phyloP scores from a whole-genome alignment of 2,113 vertebrate species.

The Perca fluviatilis region DNA sequence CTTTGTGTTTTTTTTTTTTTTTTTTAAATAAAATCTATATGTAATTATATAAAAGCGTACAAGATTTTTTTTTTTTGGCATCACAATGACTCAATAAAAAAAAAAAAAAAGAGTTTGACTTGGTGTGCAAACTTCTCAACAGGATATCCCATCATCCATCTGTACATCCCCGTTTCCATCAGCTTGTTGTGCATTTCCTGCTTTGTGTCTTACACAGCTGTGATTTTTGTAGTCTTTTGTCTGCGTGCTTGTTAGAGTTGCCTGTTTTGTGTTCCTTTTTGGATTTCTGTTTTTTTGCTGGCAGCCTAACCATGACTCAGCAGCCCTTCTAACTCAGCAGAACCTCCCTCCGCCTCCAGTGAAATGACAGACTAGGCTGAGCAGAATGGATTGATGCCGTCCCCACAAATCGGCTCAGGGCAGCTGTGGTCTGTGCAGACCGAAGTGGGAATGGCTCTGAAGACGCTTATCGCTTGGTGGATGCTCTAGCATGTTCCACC shows the following conservation, averaged over 20 bases:
- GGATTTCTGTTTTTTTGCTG: background rate
- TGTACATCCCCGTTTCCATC: conserved; percentile 19
- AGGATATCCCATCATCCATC: conserved; percentile 32
- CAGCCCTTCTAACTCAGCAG: conserved; percentile 24
- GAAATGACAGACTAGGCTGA: conserved; percentile 42
- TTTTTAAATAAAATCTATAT: no score
- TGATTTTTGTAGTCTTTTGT: conserved; percentile 8
- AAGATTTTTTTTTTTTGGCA: background rate
- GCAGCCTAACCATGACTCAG: conserved; percentile 54
- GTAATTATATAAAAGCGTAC: no score
- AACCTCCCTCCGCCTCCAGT: conserved; percentile 43
- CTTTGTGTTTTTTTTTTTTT: background rate
- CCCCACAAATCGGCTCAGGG: conserved; percentile 24
- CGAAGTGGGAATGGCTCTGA: background rate
- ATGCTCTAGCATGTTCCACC: conserved; percentile 21
- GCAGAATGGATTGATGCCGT: conserved; percentile 52
- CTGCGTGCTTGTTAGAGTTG: background rate
- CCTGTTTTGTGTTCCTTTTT: conserved; percentile 16
- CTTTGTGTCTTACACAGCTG: background rate
- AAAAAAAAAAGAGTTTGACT: background rate
- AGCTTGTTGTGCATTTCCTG: background rate
- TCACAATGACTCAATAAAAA: background rate
- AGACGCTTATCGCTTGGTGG: background rate
- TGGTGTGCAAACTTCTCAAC: background rate
- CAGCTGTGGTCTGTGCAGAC: conserved; percentile 19